These are phyloP conservation scores for Spodoptera frugiperda DNA, from an alignment of 1,140 invertebrate species.

Conservation along the genomic window DNA sequence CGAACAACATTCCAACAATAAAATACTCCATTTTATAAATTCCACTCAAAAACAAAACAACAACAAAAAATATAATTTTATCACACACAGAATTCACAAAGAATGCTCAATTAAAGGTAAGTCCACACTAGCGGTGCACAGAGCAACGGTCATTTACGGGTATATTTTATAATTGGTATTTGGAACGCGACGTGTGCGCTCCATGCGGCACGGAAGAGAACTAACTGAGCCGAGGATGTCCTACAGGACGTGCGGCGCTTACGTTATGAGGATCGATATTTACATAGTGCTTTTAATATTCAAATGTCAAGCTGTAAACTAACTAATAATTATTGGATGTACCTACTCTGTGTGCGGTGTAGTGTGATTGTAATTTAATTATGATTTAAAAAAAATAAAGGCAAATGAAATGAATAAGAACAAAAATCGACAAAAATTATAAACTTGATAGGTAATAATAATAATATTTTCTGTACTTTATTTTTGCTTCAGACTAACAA, in stretches of 20 bases:
- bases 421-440: too few species aligned
- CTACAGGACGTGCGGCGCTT: slow-evolving; percentile 79
- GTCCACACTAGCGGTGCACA: slow-evolving; percentile 53
- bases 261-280: slow-evolving; percentile 82
- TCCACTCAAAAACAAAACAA: slow-evolving; percentile 1
- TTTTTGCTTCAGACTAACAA: not conserved
- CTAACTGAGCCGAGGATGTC: slow-evolving; percentile 77
- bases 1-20: slow-evolving; percentile 20
- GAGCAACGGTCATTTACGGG: slow-evolving; percentile 52
- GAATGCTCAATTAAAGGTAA: slow-evolving; percentile 44
- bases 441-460: too few species aligned
- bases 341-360: slow-evolving; percentile 28
- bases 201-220: slow-evolving; percentile 75
- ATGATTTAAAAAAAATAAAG: too few species aligned
- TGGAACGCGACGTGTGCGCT: slow-evolving; percentile 76
- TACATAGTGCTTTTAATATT: slow-evolving; percentile 84
- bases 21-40: not conserved
- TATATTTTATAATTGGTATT: slow-evolving; percentile 60
- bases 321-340: slow-evolving; percentile 38
- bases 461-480: not conserved
- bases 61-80: not conserved
- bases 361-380: slow-evolving; percentile 7
- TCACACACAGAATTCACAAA: slow-evolving; percentile 29
- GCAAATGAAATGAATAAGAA: too few species aligned
- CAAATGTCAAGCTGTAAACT: slow-evolving; percentile 64